phyloP scores from a whole-genome alignment of 2,888 invertebrate species.

The Venusia cambrica region DNA sequence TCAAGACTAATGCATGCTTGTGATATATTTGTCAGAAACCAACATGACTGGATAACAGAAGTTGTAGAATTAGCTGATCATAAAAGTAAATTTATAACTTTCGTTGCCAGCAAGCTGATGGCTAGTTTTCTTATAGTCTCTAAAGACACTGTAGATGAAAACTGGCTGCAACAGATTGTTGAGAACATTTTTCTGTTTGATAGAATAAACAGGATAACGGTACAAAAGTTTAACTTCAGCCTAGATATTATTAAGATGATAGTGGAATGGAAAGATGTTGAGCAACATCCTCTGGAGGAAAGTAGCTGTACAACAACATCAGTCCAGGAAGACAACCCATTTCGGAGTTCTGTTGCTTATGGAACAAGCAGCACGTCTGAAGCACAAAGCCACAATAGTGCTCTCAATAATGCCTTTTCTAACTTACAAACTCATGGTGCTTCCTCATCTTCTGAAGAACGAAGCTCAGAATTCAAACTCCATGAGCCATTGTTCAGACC shows the following conservation, averaged over 20 bases:
- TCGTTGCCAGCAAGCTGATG: slow-evolving; percentile 88
- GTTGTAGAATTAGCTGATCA: slow-evolving; percentile 89
- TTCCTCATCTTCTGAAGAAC: slow-evolving; percentile 55
- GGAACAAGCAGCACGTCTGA: slow-evolving; percentile 41
- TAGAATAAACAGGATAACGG: slow-evolving; percentile 83
- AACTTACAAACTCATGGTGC: slow-evolving; percentile 66
- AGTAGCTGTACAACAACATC: slow-evolving; percentile 68
- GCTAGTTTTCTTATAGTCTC: slow-evolving; percentile 92
- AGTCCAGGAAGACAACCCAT: slow-evolving; percentile 66
- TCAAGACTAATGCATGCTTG: slow-evolving; percentile 89
- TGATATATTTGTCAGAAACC: slow-evolving; percentile 89
- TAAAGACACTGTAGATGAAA: slow-evolving; percentile 89
- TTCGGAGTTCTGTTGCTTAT: slow-evolving; percentile 61
- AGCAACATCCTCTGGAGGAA: slow-evolving; percentile 90
- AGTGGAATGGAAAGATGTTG: slow-evolving; percentile 93
- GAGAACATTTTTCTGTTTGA: slow-evolving; percentile 86
- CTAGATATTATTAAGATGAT: slow-evolving; percentile 92
- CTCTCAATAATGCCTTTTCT: slow-evolving; percentile 69
- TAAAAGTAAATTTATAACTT: slow-evolving; percentile 89
- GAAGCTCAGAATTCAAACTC: slow-evolving; percentile 55
- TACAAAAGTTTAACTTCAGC: slow-evolving; percentile 90
- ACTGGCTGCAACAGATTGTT: slow-evolving; percentile 89
- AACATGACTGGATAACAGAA: slow-evolving; percentile 91
- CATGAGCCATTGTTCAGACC: slow-evolving; percentile 67
- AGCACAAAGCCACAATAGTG: slow-evolving; percentile 56